Evolutionary conservation across 2,888 invertebrate species (phyloP), one percentile per base, ranked within the genome.

Genomic region (Pyrocoelia pectoralis): DNA sequence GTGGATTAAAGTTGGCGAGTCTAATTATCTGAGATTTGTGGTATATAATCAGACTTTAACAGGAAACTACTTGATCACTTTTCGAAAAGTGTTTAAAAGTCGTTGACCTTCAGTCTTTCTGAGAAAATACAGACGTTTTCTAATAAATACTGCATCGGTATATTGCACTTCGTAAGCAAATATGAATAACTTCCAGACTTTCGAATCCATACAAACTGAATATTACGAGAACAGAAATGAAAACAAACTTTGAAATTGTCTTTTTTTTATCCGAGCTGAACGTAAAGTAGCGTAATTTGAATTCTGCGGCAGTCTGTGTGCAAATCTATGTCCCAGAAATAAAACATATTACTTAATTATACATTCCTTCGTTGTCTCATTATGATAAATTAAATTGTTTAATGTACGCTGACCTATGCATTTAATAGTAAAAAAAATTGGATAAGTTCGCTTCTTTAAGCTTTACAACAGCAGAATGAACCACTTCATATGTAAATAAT

Each of bases 1-100:
- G 13, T 19, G 29, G 51, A 51, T 51, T 51, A 51, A 28, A 51
- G 24, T 51, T 29, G 5, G 28, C 14, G 2, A 51, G 51, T 28
- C 51, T 51, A 51, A 51, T 51, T 29, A 51, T 29, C 12, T n/a
- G 51, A 51, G 51, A 51, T 51, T 51, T 51, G 28, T 51, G 51
- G 29, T 49, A 17, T 49, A 18, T 17, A 49, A 49, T 49, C 17
- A 4, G 51, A 51, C 19, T 49, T 49, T 12, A 24, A 17, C 28
- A 2, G 51, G 24, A 51, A 51, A 51, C 51, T 24, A 29, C 28
- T 51, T 13, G 51, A 51, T 29, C 19, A 51, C 24, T 28, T 29
- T 51, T 51, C 24, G 14, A 51, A 33, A 8, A 33, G 3, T n/a
- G n/a, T n/a, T 33, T 33, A n/a, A 33, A 33, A 8, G 2, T 10